A percentile compares a stretch with the other conserved stretches of the same genome.
phyloP scores from a whole-genome alignment of 1,140 invertebrate genomes.

The Tetraneura akinire region DNA sequence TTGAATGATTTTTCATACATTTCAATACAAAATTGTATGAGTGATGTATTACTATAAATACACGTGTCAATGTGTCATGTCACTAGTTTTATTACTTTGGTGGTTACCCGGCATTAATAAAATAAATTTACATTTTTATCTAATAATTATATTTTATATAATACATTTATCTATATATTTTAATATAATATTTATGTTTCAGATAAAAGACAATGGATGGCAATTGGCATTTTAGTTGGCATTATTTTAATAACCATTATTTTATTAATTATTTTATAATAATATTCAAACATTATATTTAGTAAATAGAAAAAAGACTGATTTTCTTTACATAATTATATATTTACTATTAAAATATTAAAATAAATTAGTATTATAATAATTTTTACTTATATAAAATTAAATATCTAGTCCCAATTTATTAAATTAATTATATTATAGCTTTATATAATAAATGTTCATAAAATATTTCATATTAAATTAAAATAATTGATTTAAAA shows the following conservation, averaged over 20 bases:
- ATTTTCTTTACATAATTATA: constrained; percentile 16
- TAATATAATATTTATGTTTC: not conserved
- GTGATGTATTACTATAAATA: not conserved
- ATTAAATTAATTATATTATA: too few species aligned
- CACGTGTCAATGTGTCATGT: not conserved
- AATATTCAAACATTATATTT: constrained; percentile 16
- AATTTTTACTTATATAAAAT: too few species aligned
- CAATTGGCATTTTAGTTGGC: constrained; percentile 37
- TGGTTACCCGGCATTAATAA: not conserved
- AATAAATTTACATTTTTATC: too few species aligned
- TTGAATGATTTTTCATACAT: too few species aligned
- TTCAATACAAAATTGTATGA: too few species aligned
- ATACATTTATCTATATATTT: too few species aligned
- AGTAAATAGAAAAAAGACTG: constrained; percentile 3
- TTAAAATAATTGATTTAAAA: too few species aligned
- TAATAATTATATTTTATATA: too few species aligned
- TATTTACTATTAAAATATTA: not conserved
- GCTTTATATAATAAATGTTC: too few species aligned
- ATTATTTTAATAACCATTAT: constrained; percentile 40
- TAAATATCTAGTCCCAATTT: too few species aligned
- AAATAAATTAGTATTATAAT: too few species aligned
- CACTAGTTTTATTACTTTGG: not conserved
- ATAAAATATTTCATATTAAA: too few species aligned
- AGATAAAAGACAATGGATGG: constrained; percentile 45
- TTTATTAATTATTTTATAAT: constrained; percentile 42